These are phyloP conservation scores for Ditylenchus weischeri DNA, from an alignment of 2,888 invertebrate species.

Conservation along the genomic window DNA sequence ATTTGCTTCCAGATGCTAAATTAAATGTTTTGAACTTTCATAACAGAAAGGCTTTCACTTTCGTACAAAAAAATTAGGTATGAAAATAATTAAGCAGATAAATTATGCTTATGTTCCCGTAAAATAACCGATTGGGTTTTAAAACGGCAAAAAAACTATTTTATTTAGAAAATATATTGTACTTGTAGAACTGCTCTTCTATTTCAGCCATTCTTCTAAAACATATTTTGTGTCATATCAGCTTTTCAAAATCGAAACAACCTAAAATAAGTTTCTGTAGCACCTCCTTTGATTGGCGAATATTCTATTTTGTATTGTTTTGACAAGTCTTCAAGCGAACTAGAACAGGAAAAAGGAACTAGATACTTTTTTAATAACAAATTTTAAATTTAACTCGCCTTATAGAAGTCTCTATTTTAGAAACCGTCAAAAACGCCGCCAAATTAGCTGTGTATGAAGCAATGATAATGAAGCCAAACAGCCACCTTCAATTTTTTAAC, in stretches of 20 bases:
- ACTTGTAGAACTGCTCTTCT: constrained; percentile 90
- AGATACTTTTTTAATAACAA: too few species aligned
- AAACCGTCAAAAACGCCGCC: constrained; percentile 88
- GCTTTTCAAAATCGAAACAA: background rate
- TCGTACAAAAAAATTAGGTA: too few species aligned
- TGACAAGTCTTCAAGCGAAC: constrained; percentile 78
- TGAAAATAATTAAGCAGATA: too few species aligned
- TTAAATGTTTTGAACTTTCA: too few species aligned
- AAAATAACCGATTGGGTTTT: too few species aligned
- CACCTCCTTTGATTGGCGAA: constrained; percentile 81
- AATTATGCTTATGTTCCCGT: too few species aligned
- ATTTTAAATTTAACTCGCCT: constrained; percentile 29
- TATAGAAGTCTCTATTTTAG: constrained; percentile 55
- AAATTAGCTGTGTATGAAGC: constrained; percentile 97
- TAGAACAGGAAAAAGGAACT: constrained; percentile 23
- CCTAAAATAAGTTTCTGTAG: constrained; percentile 83
- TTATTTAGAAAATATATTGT: constrained; percentile 60
- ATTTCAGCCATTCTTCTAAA: constrained; percentile 85
- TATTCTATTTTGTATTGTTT: constrained; percentile 94
- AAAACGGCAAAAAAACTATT: background rate
- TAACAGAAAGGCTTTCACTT: too few species aligned
- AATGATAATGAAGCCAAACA: constrained; percentile 96
- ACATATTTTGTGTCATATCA: constrained; percentile 1
- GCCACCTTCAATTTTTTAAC: constrained; percentile 66
- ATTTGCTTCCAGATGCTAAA: constrained; percentile 93